Evolutionary conservation across 1,140 invertebrate species (phyloP), one percentile per base, ranked within the genome.

Genomic region (Apis cerana): DNA sequence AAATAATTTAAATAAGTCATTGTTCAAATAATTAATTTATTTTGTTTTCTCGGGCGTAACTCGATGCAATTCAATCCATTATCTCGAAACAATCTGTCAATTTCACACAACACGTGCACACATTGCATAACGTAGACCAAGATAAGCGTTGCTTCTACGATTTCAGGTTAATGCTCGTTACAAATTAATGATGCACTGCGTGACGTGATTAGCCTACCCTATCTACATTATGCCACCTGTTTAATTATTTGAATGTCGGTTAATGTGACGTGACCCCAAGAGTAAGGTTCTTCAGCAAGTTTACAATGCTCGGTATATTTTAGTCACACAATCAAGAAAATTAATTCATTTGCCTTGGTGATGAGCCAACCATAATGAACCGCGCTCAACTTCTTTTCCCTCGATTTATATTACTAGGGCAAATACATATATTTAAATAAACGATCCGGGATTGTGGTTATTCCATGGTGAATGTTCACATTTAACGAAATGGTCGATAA

Each of bases 161-260:
- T 67, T 56, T 50, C 19, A 19, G 15, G 68, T n/a, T 72, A 43
- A 11, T 10, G 19, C 58, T 80, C 58, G 61, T 62, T 72, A 62
- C 13, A n/a, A 27, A 62, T 80, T 27, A 62, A 80, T 72, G 68
- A 72, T 72, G 68, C 77, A 72, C 65, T 21, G 12, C 15, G 33
- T n/a, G 33, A 21, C 48, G 50, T 33, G 77, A 80, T 72, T 71
- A 54, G 54, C 27, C 27, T 13, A 19, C 56, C 27, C 76, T 54
- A 43, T 69, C 54, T 59, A 43, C 54, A 33, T 50, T 5, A 19
- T 8, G 15, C 1, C 2, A 58, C 10, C n/a, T 19, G 58, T 61
- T 75, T 65, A 74, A 80, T 80, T 75, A 80, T 80, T 80, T 33
- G 33, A 17, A 54, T 48, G 70, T 75, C 70, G 27, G 62, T 75